Percentiles rank a stretch among this genome's conserved stretches.
These are phyloP conservation scores for Channa maculata DNA, from an alignment of 2,113 vertebrate genomes.

Conservation along the genomic window DNA sequence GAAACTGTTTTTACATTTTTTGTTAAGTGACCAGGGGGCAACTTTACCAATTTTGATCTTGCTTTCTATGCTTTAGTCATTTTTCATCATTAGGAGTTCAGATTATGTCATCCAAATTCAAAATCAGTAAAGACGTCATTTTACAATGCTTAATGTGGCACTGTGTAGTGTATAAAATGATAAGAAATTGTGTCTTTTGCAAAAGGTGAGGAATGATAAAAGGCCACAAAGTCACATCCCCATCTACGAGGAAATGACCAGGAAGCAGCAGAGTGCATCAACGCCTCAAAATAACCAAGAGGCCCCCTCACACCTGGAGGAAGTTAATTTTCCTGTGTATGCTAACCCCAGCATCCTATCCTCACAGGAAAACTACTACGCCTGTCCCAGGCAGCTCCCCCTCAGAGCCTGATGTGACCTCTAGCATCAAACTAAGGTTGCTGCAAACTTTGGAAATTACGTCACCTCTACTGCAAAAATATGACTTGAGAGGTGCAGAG, in stretches of 20 bases:
- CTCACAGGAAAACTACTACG: conserved; percentile 77
- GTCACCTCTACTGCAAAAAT: background rate
- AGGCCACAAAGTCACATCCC: conserved; percentile 30
- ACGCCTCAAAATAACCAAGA: conserved; percentile 24
- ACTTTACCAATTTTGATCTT: too few relatives aligned
- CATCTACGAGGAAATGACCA: conserved; percentile 79
- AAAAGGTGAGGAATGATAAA: conserved; percentile 12
- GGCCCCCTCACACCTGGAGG: conserved; percentile 62
- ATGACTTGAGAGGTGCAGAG: background rate
- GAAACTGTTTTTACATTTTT: too few relatives aligned
- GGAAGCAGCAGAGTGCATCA: conserved; percentile 45
- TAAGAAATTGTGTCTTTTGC: conserved; percentile 7
- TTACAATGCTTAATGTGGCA: too few relatives aligned
- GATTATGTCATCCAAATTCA: too few relatives aligned
- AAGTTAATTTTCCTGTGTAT: conserved; percentile 65
- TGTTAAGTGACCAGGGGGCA: too few relatives aligned
- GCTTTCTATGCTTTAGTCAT: too few relatives aligned
- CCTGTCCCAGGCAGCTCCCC: conserved; percentile 67
- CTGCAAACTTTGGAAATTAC: background rate
- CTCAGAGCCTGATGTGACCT: conserved; percentile 33
- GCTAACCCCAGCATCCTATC: conserved; percentile 66
- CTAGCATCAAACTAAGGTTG: background rate
- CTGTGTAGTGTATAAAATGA: too few relatives aligned
- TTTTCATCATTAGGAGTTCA: too few relatives aligned
- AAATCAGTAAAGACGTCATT: too few relatives aligned